Percentiles rank a stretch among this genome's conserved stretches.
Evolutionary conservation across 2,797 vertebrate species (phyloP).

Genomic region (Paramormyrops hopkinsi): DNA sequence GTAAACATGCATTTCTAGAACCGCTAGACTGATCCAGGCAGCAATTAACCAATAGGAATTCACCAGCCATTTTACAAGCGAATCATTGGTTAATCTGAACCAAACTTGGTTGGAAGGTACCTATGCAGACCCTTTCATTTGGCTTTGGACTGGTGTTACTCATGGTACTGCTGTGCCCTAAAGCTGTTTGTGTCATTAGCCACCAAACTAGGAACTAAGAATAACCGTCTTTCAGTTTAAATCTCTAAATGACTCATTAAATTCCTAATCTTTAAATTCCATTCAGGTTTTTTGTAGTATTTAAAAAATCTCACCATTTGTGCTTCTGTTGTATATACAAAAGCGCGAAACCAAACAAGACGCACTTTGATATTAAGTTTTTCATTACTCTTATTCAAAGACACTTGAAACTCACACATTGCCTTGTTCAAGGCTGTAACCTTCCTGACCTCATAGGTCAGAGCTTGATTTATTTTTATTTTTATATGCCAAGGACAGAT

Average conservation of each 20-base stretch:
- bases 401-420: not conserved
- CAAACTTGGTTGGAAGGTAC: not conserved
- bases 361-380: not conserved
- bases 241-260: not conserved
- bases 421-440: not conserved
- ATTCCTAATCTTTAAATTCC: not conserved
- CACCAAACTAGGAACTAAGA: not conserved
- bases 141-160: not conserved
- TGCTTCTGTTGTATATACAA: not conserved
- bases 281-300: not conserved
- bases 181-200: not conserved
- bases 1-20: not conserved
- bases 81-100: not conserved
- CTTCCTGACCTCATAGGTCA: not conserved
- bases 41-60: not conserved
- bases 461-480: not conserved
- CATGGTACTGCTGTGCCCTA: not conserved
- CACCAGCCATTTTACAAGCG: not conserved
- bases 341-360: not conserved
- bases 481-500: not conserved
- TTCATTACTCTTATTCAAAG: not conserved
- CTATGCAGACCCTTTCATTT: not conserved
- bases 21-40: not conserved
- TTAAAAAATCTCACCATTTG: not conserved
- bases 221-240: not conserved